A percentile compares a stretch with the other conserved stretches of the same genome.
These are phyloP conservation scores for Lateolabrax maculatus DNA, from an alignment of 2,797 vertebrate species.

Conservation along the genomic window DNA sequence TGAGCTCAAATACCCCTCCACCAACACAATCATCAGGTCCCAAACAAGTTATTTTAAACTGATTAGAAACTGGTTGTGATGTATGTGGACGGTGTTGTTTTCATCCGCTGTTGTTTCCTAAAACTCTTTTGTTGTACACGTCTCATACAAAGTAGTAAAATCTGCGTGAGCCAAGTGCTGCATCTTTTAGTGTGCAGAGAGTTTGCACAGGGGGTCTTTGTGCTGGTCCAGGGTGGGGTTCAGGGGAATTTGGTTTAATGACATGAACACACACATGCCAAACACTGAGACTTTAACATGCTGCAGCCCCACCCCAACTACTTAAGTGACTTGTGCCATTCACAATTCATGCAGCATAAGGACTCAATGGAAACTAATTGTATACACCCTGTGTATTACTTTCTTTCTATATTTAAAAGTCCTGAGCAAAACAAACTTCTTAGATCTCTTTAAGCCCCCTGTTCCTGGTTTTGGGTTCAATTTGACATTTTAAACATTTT, in stretches of 20 bases:
- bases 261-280: slow-evolving; percentile 51
- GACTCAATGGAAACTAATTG: not conserved
- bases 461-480: no score
- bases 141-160: not conserved
- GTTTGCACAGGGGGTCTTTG: slow-evolving; percentile 73
- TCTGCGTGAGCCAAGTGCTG: not conserved
- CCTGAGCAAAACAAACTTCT: no score
- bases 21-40: no score
- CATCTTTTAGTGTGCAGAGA: not conserved
- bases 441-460: no score
- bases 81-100: not conserved
- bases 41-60: not conserved
- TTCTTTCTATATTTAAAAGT: no score
- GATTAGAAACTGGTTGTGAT: not conserved
- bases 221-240: slow-evolving; percentile 60
- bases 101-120: not conserved
- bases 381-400: no score
- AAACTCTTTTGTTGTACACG: not conserved
- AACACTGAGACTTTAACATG: slow-evolving; percentile 44
- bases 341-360: slow-evolving; percentile 33
- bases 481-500: no score
- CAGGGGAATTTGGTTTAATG: slow-evolving; percentile 54
- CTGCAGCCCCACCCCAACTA: slow-evolving; percentile 36
- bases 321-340: slow-evolving; percentile 26
- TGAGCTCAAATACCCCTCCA: no score